Evolutionary conservation across 2,888 invertebrate species (phyloP), one percentile per base, ranked within the genome.

Genomic region (Peribatodes rhomboidaria): DNA sequence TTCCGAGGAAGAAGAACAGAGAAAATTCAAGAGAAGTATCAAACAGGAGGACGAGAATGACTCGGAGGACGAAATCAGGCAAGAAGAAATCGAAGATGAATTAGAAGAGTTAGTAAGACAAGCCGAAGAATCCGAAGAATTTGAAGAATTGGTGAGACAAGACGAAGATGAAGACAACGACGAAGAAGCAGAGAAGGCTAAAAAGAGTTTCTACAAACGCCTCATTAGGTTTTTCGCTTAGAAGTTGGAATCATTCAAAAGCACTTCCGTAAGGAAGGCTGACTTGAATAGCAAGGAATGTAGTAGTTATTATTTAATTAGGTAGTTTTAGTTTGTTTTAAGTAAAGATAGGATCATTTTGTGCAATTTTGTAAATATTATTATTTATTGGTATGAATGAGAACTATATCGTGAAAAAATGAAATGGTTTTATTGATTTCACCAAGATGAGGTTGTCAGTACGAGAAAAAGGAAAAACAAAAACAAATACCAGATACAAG

Each of bases 341-440:
- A 72, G 77, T 77, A 76, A 77, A 57, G 65, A 73, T 78, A 79
- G 71, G 72, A 84, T 81, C 88, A 90, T 89, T 90, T 90, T 89
- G 92, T 92, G 92, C 92, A 91, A 89, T 90, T 90, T 89, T 92
- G 90, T 92, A 91, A 89, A 91, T 91, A 91, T 75, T 73, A 64
- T 67, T 62, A 72, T 72, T 77, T 70, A 64, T 27, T 55, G 68
- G 68, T 71, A 70, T 76, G 77, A 61, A 31, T 63, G 65, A 53
- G 55, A 68, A 69, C 37, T 62, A 76, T 70, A 77, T 74, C 74
- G 75, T 75, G 77, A 67, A 69, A 69, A 18, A 27, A 27, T 27
- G 3, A 16, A 39, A 61, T n/a, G 20, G 1, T 14, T 42, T 63
- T 55, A 59, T 54, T 47, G 1, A 31, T 47, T 47, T 0, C n/a